Evolutionary conservation across 2,113 vertebrate genomes (phyloP), one percentile per base, ranked within the genome.

Genomic region (Tragelaphus strepsiceros): DNA sequence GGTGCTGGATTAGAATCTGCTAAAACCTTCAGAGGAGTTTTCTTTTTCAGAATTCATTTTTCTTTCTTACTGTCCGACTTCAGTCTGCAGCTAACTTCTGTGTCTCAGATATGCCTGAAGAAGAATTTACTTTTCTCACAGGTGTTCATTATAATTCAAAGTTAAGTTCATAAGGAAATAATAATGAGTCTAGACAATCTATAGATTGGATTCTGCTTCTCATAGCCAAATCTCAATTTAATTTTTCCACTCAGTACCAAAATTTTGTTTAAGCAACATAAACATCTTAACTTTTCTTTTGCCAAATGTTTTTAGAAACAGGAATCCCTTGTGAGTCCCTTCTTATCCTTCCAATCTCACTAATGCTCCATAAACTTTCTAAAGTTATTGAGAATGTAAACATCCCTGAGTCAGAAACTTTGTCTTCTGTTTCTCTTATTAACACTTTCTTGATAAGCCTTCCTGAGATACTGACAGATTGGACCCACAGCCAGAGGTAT

Each of bases 1-100:
- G 94, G 21, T n/a, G 32, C 81, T 94, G 61, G 93, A 62, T 62
- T 28, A 77, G 94, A 96, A 83, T 90, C 91, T 95, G 91, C 81
- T n/a, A 81, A 46, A 78, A 56, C 35, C 35, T 39, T 96, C 87
- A 19, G 39, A 93, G 53, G 77, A 74, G 74, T n/a, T 90, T 82
- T 39, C 30, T 64, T 53, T 93, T 61, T 89, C 26, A 51, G 11
- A 46, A 61, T 59, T 86, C 16, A 49, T 56, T 93, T 95, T 90
- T 88, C 32, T 21, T 83, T 86, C 32, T 88, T 91, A 56, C 59
- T 93, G 32, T 39, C 21, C 5, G 11, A 61, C 30, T 88, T 95
- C 51, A 93, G 61, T 59, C 14, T 77, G 12, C 15, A 84, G 53
- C 32, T 32, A 30, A 21, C 54, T 22, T 58, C 87, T 91, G 0